Conservation (phyloP, 1,140 invertebrate genomes). For the Dendrolimus punctatus region DNA sequence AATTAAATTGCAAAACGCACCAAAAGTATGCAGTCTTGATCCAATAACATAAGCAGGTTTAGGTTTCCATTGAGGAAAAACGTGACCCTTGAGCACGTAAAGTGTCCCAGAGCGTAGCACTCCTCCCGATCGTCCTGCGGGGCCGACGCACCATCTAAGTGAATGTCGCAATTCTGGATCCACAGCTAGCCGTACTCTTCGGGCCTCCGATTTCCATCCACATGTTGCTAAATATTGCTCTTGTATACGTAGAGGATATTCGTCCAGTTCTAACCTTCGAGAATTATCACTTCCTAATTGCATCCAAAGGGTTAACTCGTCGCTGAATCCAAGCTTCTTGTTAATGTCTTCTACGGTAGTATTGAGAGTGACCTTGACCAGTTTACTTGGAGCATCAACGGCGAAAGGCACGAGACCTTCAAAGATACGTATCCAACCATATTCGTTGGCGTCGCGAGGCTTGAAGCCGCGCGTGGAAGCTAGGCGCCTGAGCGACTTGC, state of each 20-base stretch:
- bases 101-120: constrained; percentile 74
- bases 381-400: constrained; percentile 56
- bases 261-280: constrained; percentile 70
- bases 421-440: constrained; percentile 75
- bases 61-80: constrained; percentile 79
- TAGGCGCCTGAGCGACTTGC: constrained; percentile 67
- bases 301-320: constrained; percentile 75
- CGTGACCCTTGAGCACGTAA: constrained; percentile 78
- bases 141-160: constrained; percentile 75
- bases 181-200: constrained; percentile 75
- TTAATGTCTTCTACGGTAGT: constrained; percentile 75
- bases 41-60: constrained; percentile 74
- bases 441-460: constrained; percentile 28
- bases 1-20: constrained; percentile 20
- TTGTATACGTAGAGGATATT: constrained; percentile 75
- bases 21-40: constrained; percentile 75
- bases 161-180: constrained; percentile 77
- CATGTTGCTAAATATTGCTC: constrained; percentile 75
- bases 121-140: constrained; percentile 59
- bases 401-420: constrained; percentile 73
- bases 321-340: constrained; percentile 73
- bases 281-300: constrained; percentile 75
- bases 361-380: constrained; percentile 75
- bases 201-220: constrained; percentile 73
- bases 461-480: constrained; percentile 73